Base-by-base conservation (phyloP, 2,113 vertebrate genomes). In the Thunnus thynnus region DNA sequence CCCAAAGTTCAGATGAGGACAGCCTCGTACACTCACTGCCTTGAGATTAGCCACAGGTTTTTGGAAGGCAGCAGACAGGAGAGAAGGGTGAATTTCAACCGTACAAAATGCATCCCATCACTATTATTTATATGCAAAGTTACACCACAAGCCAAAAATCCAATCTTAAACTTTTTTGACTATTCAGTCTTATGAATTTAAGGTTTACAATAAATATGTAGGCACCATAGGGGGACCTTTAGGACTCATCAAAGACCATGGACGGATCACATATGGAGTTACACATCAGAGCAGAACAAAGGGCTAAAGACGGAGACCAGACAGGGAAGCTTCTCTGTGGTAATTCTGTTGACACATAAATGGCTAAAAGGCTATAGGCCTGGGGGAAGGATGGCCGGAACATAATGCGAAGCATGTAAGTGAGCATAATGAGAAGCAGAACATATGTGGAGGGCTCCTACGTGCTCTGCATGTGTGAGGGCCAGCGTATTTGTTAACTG, bases 1-100 rank as follows among this genome's bases (percentile, higher is more conserved):
- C 70, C 69, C 80, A 71, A 82, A 91, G 93, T 93, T 94, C 93
- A 93, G 78, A 77, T 9, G 88, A 91, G 92, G 92, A 92, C 90
- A 91, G 52, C n/a, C 83, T 80, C 54, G 47, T 66, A 89, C 85
- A 90, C 83, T 87, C 44, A 32, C 86, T 90, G 88, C 87, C 88
- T 91, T 70, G 72, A 89, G 72, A 91, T 92, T 82, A 89, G 77
- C 75, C 82, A 71, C 72, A 73, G 82, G 56, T 51, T 78, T 83
- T 71, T 52, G 44, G 44, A 57, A 65, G 80, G 81, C 50, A 73
- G 81, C 77, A 82, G 66, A 85, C 60, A 18, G 58, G 25, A 69
- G 69, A 70, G 67, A 54, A 64, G 60, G 27, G 65, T 14, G 54
- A 62, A 80, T 80, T 87, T 72, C 27, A 74, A 27, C 54, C 9